Conservation (phyloP, 2,797 vertebrate genomes). For the Oceanodroma leucorhoa region DNA sequence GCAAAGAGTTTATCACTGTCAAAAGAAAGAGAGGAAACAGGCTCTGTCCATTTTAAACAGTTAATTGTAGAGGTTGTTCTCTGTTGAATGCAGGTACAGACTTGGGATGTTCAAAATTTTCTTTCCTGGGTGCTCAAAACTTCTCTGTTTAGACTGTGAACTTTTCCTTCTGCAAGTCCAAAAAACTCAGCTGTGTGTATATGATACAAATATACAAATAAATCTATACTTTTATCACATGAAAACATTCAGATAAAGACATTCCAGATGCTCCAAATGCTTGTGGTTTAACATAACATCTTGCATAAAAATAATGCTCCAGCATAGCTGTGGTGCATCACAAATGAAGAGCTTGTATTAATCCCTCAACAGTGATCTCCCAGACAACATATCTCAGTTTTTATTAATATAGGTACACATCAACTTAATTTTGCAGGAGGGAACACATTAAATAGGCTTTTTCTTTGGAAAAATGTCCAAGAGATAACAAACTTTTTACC, state of each 20-base stretch:
- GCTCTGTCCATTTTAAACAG: conserved; percentile 11
- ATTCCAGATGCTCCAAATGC: background rate
- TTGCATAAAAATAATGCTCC: background rate
- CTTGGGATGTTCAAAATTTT: background rate
- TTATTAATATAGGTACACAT: background rate
- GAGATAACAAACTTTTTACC: background rate
- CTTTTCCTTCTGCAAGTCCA: background rate
- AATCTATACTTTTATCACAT: background rate
- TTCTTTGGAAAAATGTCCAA: background rate
- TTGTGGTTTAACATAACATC: background rate
- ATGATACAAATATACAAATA: background rate
- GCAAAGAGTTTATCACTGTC: conserved; percentile 48
- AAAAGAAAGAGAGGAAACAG: conserved; percentile 34
- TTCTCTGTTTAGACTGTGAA: background rate
- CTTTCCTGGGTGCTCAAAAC: background rate
- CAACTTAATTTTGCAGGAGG: background rate
- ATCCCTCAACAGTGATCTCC: background rate
- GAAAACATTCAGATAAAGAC: background rate
- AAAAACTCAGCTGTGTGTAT: background rate
- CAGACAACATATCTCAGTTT: background rate
- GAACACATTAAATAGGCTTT: background rate
- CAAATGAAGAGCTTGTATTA: background rate
- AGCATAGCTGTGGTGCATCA: background rate
- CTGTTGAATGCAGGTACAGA: background rate
- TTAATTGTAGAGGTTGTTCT: conserved; percentile 30